These are phyloP conservation scores for Thunnus thynnus DNA, from an alignment of 2,113 vertebrate species.

Conservation along the genomic window DNA sequence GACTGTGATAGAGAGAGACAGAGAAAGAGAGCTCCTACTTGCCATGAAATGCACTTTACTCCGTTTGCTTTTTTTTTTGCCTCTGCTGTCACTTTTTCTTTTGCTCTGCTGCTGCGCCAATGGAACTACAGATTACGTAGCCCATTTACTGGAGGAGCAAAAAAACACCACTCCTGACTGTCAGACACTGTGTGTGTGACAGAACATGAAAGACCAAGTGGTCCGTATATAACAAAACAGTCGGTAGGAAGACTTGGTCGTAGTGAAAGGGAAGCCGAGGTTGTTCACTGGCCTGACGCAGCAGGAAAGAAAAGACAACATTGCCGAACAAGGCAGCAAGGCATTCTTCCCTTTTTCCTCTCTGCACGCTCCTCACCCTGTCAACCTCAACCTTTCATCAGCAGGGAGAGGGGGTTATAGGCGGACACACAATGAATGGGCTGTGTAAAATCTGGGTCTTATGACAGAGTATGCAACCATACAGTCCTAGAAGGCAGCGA, in stretches of 20 bases:
- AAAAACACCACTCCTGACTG: constrained; percentile 35
- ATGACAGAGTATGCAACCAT: constrained; percentile 76
- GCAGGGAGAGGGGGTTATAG: constrained; percentile 47
- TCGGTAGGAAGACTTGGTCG: constrained; percentile 32
- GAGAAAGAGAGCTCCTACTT: constrained; percentile 7
- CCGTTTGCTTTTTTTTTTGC: constrained; percentile 48
- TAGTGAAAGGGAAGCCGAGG: constrained; percentile 46
- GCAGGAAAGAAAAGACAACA: constrained; percentile 68
- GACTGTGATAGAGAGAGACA: background rate
- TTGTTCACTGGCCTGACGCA: constrained; percentile 45
- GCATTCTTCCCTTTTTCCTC: constrained; percentile 57
- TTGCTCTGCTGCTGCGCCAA: constrained; percentile 54
- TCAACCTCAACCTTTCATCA: constrained; percentile 65
- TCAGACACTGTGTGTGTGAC: constrained; percentile 40
- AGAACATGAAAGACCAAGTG: constrained; percentile 41
- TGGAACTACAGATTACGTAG: constrained; percentile 62
- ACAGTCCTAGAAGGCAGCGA: constrained; percentile 53
- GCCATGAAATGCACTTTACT: constrained; percentile 59
- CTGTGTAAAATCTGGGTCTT: constrained; percentile 84
- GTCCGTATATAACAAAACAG: constrained; percentile 22
- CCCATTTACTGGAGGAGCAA: constrained; percentile 55
- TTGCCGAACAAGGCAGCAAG: constrained; percentile 57
- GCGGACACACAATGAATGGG: constrained; percentile 78
- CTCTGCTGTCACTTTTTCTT: constrained; percentile 62
- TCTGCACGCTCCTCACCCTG: constrained; percentile 42